Percentiles rank a stretch among this genome's conserved stretches.
These are phyloP conservation scores for Troides aeacus DNA, from an alignment of 2,888 invertebrate genomes.

Conservation along the genomic window DNA sequence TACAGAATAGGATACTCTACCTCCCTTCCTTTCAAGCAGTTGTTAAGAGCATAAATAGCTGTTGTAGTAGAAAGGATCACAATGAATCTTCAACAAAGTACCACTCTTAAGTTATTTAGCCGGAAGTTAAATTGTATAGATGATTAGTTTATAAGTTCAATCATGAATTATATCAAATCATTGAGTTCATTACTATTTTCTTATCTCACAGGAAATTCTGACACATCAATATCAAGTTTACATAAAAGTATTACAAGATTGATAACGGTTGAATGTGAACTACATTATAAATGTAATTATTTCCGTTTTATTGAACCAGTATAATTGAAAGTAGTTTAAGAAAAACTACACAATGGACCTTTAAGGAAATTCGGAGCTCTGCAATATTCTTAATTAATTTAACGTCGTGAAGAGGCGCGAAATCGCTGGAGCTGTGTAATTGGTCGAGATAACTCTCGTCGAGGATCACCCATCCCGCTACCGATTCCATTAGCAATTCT, in stretches of 20 bases:
- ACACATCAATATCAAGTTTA: not conserved
- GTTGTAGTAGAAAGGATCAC: no score
- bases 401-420: constrained; percentile 37
- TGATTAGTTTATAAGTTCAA: no score
- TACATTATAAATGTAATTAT: not conserved
- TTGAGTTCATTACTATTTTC: not conserved
- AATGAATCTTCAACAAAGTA: not conserved
- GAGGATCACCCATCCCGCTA: constrained; percentile 16
- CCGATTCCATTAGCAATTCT: constrained; percentile 28
- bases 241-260: not conserved
- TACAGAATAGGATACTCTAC: no score
- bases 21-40: no score
- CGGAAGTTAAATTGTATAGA: no score
- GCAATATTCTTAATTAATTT: constrained; percentile 40
- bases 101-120: no score
- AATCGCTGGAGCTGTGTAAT: constrained; percentile 35
- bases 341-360: not conserved
- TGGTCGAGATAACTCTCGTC: constrained; percentile 28
- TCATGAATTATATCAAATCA: no score
- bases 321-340: not conserved
- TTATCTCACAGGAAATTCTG: not conserved
- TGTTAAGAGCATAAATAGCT: no score
- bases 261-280: not conserved
- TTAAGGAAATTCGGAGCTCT: constrained; percentile 31
- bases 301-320: not conserved